phyloP scores from a whole-genome alignment of 2,113 vertebrate species.

The Corythaeola cristata region DNA sequence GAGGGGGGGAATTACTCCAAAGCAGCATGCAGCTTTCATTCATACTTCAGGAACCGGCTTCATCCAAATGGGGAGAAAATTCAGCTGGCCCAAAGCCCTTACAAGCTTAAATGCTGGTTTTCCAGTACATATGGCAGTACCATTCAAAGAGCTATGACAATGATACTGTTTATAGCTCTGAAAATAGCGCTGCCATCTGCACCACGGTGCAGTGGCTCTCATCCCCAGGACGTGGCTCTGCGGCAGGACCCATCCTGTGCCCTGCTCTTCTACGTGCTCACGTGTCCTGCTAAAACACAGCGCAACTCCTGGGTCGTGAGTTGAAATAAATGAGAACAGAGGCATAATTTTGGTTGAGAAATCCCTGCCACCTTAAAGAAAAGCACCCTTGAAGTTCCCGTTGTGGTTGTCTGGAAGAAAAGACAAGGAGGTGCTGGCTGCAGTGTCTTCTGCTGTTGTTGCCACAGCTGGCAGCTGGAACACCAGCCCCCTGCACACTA shows the following conservation, averaged over 20 bases:
- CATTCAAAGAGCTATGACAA: conserved; percentile 96
- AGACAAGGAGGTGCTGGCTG: background rate
- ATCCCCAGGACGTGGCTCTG: background rate
- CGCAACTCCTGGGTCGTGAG: rapidly evolving
- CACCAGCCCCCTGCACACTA: rapidly evolving
- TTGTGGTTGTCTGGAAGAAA: background rate
- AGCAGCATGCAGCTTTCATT: background rate
- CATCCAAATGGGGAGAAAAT: background rate
- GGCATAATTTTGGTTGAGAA: rapidly evolving
- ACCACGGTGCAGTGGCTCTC: conserved; percentile 55
- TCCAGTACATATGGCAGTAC: conserved; percentile 87
- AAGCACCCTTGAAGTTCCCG: background rate
- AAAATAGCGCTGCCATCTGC: conserved; percentile 91
- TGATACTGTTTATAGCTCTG: conserved; percentile 88
- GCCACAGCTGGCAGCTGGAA: background rate
- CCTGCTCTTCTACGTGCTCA: background rate
- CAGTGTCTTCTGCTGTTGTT: background rate
- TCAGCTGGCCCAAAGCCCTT: conserved; percentile 39
- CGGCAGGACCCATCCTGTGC: background rate
- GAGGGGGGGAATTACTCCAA: background rate
- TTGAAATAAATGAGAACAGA: background rate
- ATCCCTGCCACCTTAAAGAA: background rate
- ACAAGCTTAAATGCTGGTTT: conserved; percentile 60
- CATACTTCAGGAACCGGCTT: conserved; percentile 9
- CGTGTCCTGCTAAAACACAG: background rate